A percentile compares a stretch with the other conserved stretches of the same genome.
Evolutionary conservation across 2,113 vertebrate genomes (phyloP).

Genomic region (Pelmatolapia mariae): DNA sequence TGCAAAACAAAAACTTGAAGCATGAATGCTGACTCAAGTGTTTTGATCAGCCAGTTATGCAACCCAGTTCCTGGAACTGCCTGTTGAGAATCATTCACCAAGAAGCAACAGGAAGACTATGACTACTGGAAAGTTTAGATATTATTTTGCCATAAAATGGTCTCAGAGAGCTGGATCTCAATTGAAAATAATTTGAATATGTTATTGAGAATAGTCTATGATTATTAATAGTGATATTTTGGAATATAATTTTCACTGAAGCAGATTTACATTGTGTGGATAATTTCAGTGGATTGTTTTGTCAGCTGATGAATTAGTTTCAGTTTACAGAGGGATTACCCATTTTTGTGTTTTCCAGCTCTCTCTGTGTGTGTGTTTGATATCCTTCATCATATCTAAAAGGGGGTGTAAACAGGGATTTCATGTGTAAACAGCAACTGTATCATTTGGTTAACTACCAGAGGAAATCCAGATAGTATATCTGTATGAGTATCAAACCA

Average conservation of each 20-base stretch:
- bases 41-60: not conserved
- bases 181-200: not conserved
- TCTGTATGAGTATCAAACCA: not conserved
- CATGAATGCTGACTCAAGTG: not conserved
- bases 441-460: constrained; percentile 16
- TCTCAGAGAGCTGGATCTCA: not conserved
- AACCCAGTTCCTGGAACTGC: not conserved
- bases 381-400: not conserved
- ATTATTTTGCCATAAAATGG: not conserved
- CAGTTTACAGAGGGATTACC: constrained; percentile 16
- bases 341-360: not conserved
- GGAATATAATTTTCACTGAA: not conserved
- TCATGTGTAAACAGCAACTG: not conserved
- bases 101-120: not conserved
- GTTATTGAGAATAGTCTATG: not conserved
- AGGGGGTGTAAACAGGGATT: not conserved
- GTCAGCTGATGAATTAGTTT: constrained; percentile 27
- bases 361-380: not conserved
- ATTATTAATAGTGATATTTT: not conserved
- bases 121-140: not conserved
- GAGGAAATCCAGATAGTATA: not conserved
- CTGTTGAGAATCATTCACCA: not conserved
- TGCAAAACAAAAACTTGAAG: not conserved
- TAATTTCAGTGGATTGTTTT: not conserved
- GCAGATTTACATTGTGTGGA: not conserved